These are phyloP conservation scores for Megastigmus dorsalis DNA, from an alignment of 2,888 invertebrate species.

Conservation along the genomic window DNA sequence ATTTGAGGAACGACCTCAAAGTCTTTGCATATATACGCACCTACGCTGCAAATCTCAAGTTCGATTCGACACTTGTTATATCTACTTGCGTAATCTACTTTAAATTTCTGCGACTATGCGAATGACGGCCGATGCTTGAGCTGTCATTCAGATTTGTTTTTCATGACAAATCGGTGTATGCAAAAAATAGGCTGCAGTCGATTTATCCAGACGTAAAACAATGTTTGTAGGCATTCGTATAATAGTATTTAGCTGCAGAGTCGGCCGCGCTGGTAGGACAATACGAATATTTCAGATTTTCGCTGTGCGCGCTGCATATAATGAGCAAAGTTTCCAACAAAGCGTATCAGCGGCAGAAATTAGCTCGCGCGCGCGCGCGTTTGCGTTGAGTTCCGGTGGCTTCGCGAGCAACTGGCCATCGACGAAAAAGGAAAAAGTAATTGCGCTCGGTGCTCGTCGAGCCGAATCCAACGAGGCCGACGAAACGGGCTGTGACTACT, in stretches of 20 bases:
- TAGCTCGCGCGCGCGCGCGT: no score
- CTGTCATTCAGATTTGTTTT: neutral
- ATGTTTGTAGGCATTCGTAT: no score
- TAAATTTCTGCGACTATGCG: neutral
- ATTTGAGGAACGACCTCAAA: neutral
- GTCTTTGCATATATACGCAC: neutral
- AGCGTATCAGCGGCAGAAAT: neutral
- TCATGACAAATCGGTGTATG: no score
- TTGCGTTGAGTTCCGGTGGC: neutral
- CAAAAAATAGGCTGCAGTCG: no score
- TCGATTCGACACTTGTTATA: neutral
- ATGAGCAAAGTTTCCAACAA: neutral
- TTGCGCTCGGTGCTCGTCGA: neutral
- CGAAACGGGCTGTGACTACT: no score
- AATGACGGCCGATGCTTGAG: neutral
- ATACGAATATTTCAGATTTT: no score
- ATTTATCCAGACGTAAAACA: no score
- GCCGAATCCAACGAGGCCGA: conserved; percentile 9
- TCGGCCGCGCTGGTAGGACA: no score
- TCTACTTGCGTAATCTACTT: neutral
- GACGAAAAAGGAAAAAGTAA: neutral
- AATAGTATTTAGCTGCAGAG: no score
- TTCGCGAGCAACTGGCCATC: neutral
- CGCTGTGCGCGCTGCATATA: no score
- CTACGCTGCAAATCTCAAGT: neutral